Base-by-base conservation (phyloP, 2,888 invertebrate genomes). In the Willowsia nigromaculata region DNA sequence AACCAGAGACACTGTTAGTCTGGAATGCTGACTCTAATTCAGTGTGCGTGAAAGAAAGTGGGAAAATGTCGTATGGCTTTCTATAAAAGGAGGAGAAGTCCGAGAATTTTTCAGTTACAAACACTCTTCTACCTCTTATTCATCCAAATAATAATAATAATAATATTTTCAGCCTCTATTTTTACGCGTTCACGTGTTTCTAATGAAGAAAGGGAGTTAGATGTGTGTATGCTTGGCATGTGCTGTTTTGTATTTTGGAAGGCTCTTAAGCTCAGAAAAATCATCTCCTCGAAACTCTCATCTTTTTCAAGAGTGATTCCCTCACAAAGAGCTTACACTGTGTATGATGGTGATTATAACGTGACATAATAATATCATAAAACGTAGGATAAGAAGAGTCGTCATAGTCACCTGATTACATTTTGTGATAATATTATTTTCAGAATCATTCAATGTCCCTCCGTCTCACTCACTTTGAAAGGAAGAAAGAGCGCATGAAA, bases 391-490 rank as follows among this genome's bases (percentile, higher is more conserved):
- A 25, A 62, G 25, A 18, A n/a, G 65, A 65, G 33, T 65, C 65
- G 65, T 65, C 65, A 65, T 65, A 65, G 37, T 37, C 37, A 65
- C 33, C 65, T 65, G 65, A 65, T 65, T 37, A 37, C 37, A 65
- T 65, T 65, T 18, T 25, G 37, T 9, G 65, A 65, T 65, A 65
- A 65, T 62, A 65, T 65, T 37, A 65, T 65, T 65, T 65, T 65
- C 37, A 18, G 37, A 37, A 65, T 65, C 65, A 33, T 65, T 65
- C 37, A 65, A 37, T 65, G 37, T 65, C 37, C 37, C 22, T 33
- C 18, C 37, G 6, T 30, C 62, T 37, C 18, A 22, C 25, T 37
- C n/a, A 6, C 25, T 65, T 59, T 59, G 59, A 25, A 37, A 65
- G 25, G 33, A 37, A 30, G 37, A 40, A 40, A 1, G 56, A 56